phyloP scores from a whole-genome alignment of 2,888 invertebrate species.

The Helicoverpa assulta region DNA sequence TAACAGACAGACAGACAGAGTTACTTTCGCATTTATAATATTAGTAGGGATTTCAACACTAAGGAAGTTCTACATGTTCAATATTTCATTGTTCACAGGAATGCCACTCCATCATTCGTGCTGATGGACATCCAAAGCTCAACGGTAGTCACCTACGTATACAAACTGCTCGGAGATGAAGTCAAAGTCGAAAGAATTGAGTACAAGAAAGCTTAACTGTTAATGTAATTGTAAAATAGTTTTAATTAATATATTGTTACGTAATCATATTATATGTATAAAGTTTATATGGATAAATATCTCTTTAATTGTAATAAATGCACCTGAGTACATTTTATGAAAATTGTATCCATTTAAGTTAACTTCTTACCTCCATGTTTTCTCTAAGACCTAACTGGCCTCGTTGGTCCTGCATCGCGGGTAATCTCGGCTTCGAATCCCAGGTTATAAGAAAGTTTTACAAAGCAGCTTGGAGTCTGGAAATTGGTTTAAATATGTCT shows the following conservation, averaged over 20 bases:
- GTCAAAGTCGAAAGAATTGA: slow-evolving; percentile 99
- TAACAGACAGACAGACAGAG: no score
- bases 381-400: no score
- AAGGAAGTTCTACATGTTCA: background rate
- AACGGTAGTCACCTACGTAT: slow-evolving; percentile 99
- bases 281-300: slow-evolving; percentile 2
- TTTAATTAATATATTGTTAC: slow-evolving; percentile 31
- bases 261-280: slow-evolving; percentile 1
- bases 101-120: slow-evolving; percentile 98
- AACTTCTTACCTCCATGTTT: no score
- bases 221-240: slow-evolving; percentile 29
- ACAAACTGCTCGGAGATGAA: slow-evolving; percentile 98
- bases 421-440: no score
- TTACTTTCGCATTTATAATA: no score
- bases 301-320: background rate
- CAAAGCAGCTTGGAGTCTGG: no score
- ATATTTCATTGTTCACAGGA: slow-evolving; percentile 87
- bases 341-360: no score
- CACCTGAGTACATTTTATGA: background rate
- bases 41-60: no score
- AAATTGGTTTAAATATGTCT: no score
- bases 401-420: no score
- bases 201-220: slow-evolving; percentile 95
- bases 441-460: no score
- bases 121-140: slow-evolving; percentile 99